A percentile compares a stretch with the other conserved stretches of the same genome.
These are phyloP conservation scores for Anodontia alba DNA, from an alignment of 2,888 invertebrate species.

Conservation along the genomic window DNA sequence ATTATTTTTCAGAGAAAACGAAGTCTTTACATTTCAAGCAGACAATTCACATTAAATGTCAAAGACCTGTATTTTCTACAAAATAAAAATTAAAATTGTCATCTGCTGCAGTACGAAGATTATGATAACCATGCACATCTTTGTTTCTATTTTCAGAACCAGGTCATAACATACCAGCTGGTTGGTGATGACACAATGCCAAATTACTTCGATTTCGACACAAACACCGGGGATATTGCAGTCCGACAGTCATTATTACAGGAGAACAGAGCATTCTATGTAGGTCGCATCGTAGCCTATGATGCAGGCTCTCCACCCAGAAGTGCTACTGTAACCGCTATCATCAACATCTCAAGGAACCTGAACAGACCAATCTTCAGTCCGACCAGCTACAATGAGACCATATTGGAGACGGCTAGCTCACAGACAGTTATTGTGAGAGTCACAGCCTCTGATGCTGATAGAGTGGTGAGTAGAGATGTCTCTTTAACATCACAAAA, in stretches of 20 bases:
- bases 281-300: conserved; percentile 69
- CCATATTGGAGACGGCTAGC: conserved; percentile 71
- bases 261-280: conserved; percentile 63
- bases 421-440: conserved; percentile 62
- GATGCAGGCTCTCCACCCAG: conserved; percentile 80
- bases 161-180: conserved; percentile 59
- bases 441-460: conserved; percentile 75
- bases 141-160: conserved; percentile 48
- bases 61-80: no score
- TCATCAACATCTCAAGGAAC: conserved; percentile 70
- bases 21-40: no score
- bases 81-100: no score
- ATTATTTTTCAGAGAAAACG: no score
- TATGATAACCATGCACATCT: no score
- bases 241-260: conserved; percentile 57
- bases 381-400: conserved; percentile 66
- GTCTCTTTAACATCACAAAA: no score
- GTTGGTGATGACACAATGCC: conserved; percentile 77
- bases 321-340: conserved; percentile 70
- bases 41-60: no score
- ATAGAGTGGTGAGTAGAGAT: conserved; percentile 68
- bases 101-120: no score
- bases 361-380: conserved; percentile 64
- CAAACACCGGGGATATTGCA: conserved; percentile 64
- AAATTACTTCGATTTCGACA: conserved; percentile 72